Evolutionary conservation across 2,888 invertebrate species (phyloP), one percentile per base, ranked within the genome.

Genomic region (Pseudoips prasinana): DNA sequence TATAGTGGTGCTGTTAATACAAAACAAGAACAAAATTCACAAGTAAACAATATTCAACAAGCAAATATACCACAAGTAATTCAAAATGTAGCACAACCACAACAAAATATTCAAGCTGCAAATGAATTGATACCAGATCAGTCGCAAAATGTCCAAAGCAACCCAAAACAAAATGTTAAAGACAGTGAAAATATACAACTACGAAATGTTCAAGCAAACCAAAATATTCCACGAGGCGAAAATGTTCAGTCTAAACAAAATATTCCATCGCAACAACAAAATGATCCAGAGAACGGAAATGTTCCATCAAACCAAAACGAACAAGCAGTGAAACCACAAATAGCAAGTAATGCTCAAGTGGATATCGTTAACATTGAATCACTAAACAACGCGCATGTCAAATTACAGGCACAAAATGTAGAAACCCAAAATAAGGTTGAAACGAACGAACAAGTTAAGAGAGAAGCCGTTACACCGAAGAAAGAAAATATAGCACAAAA

Each of bases 351-450:
- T 18, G 6, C 8, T 6, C 26, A n/a, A 18, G 17, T 17, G 1
- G 17, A 4, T 22, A 17, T 10, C 10, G 9, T 22, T 19, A 23
- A 14, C 5, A 14, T 14, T 14, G 14, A 3, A 14, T 5, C 14
- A 14, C 14, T 14, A 14, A 14, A 14, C 14, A 14, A 14, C 14
- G 14, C 5, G 5, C 2, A 14, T 14, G 14, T 14, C 14, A 14
- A 14, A 3, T 14, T 14, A 14, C 14, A 14, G 5, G 3, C 14
- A 20, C 19, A 37, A 7, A 53, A 50, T 25, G 10, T 39, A 7
- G 36, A 52, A 11, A 22, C 22, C 1, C 26, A 25, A 9, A 45
- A 32, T 14, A 31, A 32, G 22, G 10, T 29, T 4, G 23, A 19
- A 24, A 10, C 9, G 1, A 46, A 43, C 17, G 19, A 18, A 27